Evolutionary conservation across 2,797 vertebrate species (phyloP), one percentile per base, ranked within the genome.

Genomic region (Acrossocheilus fasciatus): DNA sequence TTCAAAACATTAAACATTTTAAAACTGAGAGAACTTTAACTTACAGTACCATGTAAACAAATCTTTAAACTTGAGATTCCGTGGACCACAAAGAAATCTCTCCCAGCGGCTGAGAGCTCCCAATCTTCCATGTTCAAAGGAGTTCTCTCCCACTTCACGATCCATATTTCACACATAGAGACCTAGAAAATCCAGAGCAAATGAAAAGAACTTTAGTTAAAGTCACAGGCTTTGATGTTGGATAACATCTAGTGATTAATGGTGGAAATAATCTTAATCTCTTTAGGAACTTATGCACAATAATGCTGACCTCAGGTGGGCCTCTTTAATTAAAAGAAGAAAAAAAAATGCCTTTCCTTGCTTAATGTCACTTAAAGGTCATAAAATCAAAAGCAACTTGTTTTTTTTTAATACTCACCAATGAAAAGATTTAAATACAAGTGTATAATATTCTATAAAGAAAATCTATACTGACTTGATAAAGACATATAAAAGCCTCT

Each of bases 1-100:
- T 68, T 26, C 10, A 66, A 72, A 43, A 36, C 12, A 52, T n/a
- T 64, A 64, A 4, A 11, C 23, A 69, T 10, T 45, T 74, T 10
- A 1, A 64, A 39, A 84, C 20, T 18, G 11, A 64, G 2, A 41
- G 0, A 23, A 76, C 30, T 18, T 17, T 68, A 34, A 68, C 93
- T 93, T 90, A 57, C 54, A 57, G 20, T 57, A 96, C 95, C 95
- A 94, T 82, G 94, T 95, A 83, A 95, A 93, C 59, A 95, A 36
- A 5, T 93, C 92, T 85, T 90, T 95, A 75, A 93, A 1, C 39
- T 87, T 92, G 81, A 91, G 88, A 50, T 72, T 90, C 77, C 86
- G 43, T 8, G 91, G 54, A 52, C 92, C 88, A 78, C 92, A 92
- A 66, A 70, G 12, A 4, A 90, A 78, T 20, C 82, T 17, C 12